phyloP scores from a whole-genome alignment of 1,140 invertebrate genomes.

The Patella vulgata region DNA sequence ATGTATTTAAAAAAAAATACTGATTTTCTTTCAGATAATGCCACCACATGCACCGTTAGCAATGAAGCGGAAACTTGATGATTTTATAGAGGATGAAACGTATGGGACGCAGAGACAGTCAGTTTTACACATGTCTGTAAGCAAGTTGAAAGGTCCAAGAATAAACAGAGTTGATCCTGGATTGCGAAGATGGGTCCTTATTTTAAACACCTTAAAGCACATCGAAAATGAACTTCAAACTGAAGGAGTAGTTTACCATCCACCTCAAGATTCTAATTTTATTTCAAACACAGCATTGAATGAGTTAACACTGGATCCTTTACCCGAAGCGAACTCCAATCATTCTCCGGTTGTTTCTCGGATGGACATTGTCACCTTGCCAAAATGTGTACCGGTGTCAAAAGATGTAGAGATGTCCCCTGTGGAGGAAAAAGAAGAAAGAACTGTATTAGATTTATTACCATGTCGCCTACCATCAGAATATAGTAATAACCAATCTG shows the following conservation, averaged over 20 bases:
- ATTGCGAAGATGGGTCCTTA: constrained; percentile 90
- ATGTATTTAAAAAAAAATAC: not conserved
- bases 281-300: constrained; percentile 24
- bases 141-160: constrained; percentile 85
- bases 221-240: constrained; percentile 91
- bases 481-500: constrained; percentile 8
- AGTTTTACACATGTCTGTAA: constrained; percentile 91
- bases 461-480: constrained; percentile 14
- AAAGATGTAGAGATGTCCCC: constrained; percentile 5
- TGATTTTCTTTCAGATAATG: constrained; percentile 11
- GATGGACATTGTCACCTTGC: constrained; percentile 7
- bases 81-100: constrained; percentile 30
- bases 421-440: not conserved
- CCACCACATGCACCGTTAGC: constrained; percentile 6
- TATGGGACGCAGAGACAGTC: constrained; percentile 75
- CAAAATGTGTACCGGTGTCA: too few species aligned
- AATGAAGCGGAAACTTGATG: constrained; percentile 46
- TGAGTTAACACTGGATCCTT: constrained; percentile 43
- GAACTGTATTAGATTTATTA: constrained; percentile 29
- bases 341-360: not conserved
- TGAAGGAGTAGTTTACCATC: constrained; percentile 70
- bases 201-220: constrained; percentile 91
- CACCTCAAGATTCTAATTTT: constrained; percentile 44
- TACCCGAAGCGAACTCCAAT: constrained; percentile 26
- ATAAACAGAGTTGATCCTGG: constrained; percentile 76